Evolutionary conservation across 2,888 invertebrate genomes (phyloP).

Genomic region (Chaetoderma sp.): DNA sequence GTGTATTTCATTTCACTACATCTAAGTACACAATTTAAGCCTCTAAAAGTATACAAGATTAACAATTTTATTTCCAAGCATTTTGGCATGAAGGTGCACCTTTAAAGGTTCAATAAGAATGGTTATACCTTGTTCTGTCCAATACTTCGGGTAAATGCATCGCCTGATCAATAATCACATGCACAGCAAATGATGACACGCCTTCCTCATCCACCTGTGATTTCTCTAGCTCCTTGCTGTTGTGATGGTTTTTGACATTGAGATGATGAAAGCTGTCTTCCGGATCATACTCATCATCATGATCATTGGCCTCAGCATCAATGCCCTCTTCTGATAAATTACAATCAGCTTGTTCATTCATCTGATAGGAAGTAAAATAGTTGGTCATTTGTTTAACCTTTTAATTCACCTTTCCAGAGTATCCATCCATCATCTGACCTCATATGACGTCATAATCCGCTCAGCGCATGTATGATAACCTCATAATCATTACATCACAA

Average conservation of each 20-base stretch:
- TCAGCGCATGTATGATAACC: too few species aligned
- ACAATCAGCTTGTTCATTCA: too few species aligned
- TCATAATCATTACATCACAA: constrained; percentile 42
- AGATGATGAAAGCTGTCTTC: constrained; percentile 54
- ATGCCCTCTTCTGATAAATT: constrained; percentile 1
- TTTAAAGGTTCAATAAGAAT: too few species aligned
- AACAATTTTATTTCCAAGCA: too few species aligned
- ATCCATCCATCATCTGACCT: too few species aligned
- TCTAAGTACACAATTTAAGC: too few species aligned
- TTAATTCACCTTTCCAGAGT: too few species aligned
- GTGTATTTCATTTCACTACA: too few species aligned
- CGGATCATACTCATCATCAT: constrained; percentile 46
- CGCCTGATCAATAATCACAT: constrained; percentile 63
- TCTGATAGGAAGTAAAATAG: neutral
- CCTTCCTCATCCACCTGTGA: neutral
- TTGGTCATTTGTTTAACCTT: constrained; percentile 21
- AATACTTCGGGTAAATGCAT: constrained; percentile 60
- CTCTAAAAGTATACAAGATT: too few species aligned
- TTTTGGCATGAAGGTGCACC: too few species aligned
- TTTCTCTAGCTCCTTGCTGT: neutral
- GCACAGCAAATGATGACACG: constrained; percentile 44
- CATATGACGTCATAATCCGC: too few species aligned
- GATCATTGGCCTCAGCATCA: constrained; percentile 10
- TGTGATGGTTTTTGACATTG: neutral
- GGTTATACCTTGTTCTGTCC: constrained; percentile 50